Evolutionary conservation across 2,888 invertebrate genomes (phyloP), one percentile per base, ranked within the genome.

Genomic region (Yponomeuta malinellus): DNA sequence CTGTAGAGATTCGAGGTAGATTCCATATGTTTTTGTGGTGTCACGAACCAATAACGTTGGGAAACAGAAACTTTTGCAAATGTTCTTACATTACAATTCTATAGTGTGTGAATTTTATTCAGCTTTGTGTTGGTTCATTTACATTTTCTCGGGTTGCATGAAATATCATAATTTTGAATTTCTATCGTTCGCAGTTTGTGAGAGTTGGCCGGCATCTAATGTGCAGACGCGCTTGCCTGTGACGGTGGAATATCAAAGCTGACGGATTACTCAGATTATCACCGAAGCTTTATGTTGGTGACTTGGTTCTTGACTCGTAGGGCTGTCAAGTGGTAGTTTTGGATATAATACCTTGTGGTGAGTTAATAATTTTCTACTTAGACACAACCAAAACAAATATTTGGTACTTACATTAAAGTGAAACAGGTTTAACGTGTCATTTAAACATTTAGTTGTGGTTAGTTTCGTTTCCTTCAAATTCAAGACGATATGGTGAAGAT

Each of bases 11-110:
- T 68, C 68, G 43, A 23, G 43, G 68, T 65, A 33, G 68, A 31
- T 65, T 65, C 65, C 33, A 33, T 43, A 9, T 43, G 48, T 68
- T 68, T 68, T 68, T 43, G 68, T 68, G n/a, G 23, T 68, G 37
- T 48, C 48, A 48, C 68, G 68, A 68, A 68, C 12, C 15, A 67
- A 37, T 67, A n/a, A 3, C 2, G n/a, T 67, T 67, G 67, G 5
- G 43, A 67, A 67, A 64, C 6, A 64, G 64, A 64, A 29, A 64
- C 29, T 29, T 64, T 29, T 10, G 31, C 64, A 10, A 64, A 64
- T 10, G 10, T 65, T 66, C 48, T 64, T 37, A 15, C 70, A 70
- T 52, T 68, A 52, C 65, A 72, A 71, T 72, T 63, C 12, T 10
- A 65, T 12, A 10, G 29, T 65, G 29, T 33, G 29, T 64, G 64